phyloP scores from a whole-genome alignment of 2,888 invertebrate genomes.

The Sthenelais limicola region DNA sequence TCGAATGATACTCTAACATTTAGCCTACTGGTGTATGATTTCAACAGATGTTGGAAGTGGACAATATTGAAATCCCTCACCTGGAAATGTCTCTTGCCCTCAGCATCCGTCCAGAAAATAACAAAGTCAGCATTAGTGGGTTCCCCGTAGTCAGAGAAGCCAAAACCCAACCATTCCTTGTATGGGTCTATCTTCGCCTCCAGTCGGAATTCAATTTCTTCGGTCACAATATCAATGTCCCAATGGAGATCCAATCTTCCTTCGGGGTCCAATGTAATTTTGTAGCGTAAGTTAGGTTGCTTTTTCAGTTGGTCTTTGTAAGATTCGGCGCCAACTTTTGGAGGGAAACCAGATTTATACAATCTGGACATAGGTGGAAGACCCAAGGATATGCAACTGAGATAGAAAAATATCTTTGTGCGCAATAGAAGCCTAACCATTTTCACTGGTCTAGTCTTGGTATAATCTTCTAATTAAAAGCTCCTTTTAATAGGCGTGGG shows the following conservation, averaged over 20 bases:
- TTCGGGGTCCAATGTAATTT: constrained; percentile 44
- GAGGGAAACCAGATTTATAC: constrained; percentile 8
- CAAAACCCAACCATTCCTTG: constrained; percentile 53
- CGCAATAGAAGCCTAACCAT: too few relatives aligned
- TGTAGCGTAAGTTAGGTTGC: constrained; percentile 42
- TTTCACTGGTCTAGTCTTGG: too few relatives aligned
- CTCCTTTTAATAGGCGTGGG: too few relatives aligned
- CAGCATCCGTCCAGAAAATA: constrained; percentile 60
- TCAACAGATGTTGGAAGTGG: too few relatives aligned
- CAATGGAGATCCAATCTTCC: constrained; percentile 46
- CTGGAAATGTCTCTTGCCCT: constrained; percentile 57
- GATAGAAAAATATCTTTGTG: not conserved
- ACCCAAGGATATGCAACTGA: not conserved
- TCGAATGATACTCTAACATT: too few relatives aligned
- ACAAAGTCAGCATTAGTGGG: constrained; percentile 59
- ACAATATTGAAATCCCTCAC: too few relatives aligned
- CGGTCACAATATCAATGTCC: constrained; percentile 46
- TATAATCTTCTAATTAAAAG: too few relatives aligned
- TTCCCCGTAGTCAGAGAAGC: constrained; percentile 59
- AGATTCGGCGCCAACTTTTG: too few relatives aligned
- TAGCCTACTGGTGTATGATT: too few relatives aligned
- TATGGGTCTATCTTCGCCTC: constrained; percentile 39
- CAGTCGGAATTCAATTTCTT: constrained; percentile 48
- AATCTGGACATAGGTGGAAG: not conserved
- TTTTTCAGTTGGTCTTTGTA: too few relatives aligned